These are phyloP conservation scores for Papilio dardanus DNA, from an alignment of 1,140 invertebrate species.

Conservation along the genomic window DNA sequence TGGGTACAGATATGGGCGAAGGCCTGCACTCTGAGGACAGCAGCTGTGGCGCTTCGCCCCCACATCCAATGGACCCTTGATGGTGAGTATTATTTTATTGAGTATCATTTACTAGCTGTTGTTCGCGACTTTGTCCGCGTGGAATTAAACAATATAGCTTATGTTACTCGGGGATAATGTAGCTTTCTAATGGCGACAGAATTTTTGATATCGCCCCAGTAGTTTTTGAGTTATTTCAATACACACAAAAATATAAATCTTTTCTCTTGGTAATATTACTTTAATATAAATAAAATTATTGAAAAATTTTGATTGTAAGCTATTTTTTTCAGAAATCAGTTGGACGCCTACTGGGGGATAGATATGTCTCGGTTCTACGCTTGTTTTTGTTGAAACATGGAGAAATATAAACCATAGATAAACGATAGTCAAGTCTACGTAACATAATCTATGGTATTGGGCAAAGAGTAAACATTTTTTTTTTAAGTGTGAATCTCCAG, in stretches of 20 bases:
- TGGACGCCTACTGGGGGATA: slow-evolving; percentile 62
- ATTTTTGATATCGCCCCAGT: no score
- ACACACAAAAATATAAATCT: no score
- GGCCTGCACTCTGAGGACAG: slow-evolving; percentile 65
- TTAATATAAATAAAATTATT: no score
- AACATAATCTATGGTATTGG: not conserved
- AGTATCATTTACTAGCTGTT: no score
- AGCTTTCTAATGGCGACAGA: no score
- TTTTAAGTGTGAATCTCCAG: not conserved
- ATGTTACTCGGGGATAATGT: no score
- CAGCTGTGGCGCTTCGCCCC: slow-evolving; percentile 70
- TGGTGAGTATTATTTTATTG: slow-evolving; percentile 51
- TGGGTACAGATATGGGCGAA: slow-evolving; percentile 60
- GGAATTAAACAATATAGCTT: no score
- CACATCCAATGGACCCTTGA: slow-evolving; percentile 62
- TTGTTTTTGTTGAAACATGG: slow-evolving; percentile 66
- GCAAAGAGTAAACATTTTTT: not conserved
- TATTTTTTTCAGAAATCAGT: slow-evolving; percentile 54
- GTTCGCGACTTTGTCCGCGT: no score
- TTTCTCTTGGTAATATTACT: no score
- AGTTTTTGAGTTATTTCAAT: no score
- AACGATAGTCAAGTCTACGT: not conserved
- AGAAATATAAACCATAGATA: not conserved
- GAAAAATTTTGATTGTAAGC: no score
- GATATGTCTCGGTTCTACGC: slow-evolving; percentile 73